Percentiles rank a stretch among this genome's conserved stretches.
These are phyloP conservation scores for Eurytoma adleriae DNA, from an alignment of 2,888 invertebrate species.

Conservation along the genomic window DNA sequence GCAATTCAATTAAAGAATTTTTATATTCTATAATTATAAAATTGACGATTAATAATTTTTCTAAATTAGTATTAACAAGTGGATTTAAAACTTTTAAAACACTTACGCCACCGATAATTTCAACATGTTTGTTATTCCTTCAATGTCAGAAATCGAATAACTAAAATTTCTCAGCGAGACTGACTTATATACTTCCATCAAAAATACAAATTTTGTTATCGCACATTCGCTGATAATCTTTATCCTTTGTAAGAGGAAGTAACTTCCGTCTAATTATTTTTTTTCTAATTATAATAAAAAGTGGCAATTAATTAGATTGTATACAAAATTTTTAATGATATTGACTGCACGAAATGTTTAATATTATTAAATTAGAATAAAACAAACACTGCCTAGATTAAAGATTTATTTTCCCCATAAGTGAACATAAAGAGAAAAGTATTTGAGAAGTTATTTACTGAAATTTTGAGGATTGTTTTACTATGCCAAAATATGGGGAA, in stretches of 20 bases:
- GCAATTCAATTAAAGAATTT: background rate
- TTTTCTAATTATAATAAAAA: background rate
- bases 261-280: slow-evolving; percentile 12
- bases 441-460: no score
- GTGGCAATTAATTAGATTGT: background rate
- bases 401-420: no score
- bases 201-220: slow-evolving; percentile 3
- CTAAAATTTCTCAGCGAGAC: background rate
- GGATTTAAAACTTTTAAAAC: background rate
- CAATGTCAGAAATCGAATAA: background rate
- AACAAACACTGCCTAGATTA: no score
- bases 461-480: no score
- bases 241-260: slow-evolving; percentile 17
- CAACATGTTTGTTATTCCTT: background rate
- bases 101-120: slow-evolving; percentile 15
- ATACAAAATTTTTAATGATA: background rate
- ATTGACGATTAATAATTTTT: background rate
- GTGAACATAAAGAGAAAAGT: no score
- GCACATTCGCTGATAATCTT: background rate
- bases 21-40: background rate
- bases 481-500: no score
- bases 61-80: background rate
- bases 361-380: background rate
- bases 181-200: slow-evolving; percentile 2
- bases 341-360: background rate